Percentiles rank a stretch among this genome's conserved stretches.
Conservation (phyloP, 2,113 vertebrate species). For the Rallus limicola region DNA sequence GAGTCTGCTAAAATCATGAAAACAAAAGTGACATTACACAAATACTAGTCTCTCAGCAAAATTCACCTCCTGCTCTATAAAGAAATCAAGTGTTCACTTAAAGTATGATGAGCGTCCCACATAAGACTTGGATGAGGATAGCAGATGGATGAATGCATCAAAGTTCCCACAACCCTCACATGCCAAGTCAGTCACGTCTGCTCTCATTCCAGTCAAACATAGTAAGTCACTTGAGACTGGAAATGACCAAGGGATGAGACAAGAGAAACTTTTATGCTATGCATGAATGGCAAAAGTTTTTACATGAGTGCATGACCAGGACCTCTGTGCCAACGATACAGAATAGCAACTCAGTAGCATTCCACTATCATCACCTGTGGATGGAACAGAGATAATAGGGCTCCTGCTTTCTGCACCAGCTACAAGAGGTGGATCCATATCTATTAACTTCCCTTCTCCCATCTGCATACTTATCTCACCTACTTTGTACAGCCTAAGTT, state of each 20-base stretch:
- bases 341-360: fast-evolving
- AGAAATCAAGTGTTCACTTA: not conserved
- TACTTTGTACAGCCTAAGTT: not conserved
- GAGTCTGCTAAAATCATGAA: not conserved
- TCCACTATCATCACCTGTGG: fast-evolving
- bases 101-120: not conserved
- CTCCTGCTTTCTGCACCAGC: not conserved
- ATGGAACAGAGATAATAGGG: fast-evolving
- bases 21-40: not conserved
- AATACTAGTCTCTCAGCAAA: not conserved
- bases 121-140: not conserved
- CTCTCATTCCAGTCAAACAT: not conserved
- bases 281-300: too few relatives aligned
- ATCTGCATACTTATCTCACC: not conserved
- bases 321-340: not conserved
- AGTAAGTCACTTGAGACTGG: not conserved
- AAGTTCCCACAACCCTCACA: not conserved
- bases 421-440: not conserved
- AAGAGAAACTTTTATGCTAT: not conserved
- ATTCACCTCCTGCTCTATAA: not conserved
- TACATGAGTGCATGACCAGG: fast-evolving
- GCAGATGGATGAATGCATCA: not conserved
- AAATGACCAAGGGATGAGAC: not conserved
- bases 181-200: not conserved
- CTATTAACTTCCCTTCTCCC: not conserved